phyloP scores from a whole-genome alignment of 2,113 vertebrate genomes.

The Trochalopteron elliotii region DNA sequence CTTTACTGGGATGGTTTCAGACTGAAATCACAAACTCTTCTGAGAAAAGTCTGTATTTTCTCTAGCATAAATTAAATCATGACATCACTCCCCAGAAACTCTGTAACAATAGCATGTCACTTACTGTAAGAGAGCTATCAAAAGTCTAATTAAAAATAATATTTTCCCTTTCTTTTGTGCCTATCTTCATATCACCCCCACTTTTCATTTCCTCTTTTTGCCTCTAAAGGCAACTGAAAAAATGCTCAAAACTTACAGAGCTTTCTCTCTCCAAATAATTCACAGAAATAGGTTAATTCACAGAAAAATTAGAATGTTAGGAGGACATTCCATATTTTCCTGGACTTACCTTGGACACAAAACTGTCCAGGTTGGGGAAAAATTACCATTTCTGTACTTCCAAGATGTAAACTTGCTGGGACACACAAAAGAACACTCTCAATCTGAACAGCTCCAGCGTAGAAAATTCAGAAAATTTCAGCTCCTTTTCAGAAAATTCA shows the following conservation, averaged over 20 bases:
- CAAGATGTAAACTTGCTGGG: neutral
- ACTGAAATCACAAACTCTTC: neutral
- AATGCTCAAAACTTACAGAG: neutral
- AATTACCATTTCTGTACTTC: neutral
- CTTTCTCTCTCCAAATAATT: neutral
- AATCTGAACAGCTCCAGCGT: neutral
- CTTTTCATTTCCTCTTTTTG: neutral
- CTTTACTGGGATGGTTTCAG: neutral
- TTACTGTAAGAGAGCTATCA: neutral
- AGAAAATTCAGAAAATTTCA: too few relatives aligned
- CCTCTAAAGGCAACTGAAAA: neutral
- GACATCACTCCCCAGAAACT: neutral
- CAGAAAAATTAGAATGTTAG: neutral
- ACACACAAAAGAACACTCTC: neutral
- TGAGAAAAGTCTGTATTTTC: neutral
- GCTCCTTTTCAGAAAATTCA: neutral
- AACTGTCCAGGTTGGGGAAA: neutral
- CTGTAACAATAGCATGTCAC: neutral
- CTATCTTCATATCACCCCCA: neutral
- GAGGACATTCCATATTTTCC: neutral
- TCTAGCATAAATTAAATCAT: neutral
- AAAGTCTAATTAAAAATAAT: neutral
- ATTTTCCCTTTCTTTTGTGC: neutral
- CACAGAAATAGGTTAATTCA: neutral
- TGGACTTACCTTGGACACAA: neutral